Evolutionary conservation across 2,113 vertebrate species (phyloP).

Genomic region (Muntiacus reevesi): DNA sequence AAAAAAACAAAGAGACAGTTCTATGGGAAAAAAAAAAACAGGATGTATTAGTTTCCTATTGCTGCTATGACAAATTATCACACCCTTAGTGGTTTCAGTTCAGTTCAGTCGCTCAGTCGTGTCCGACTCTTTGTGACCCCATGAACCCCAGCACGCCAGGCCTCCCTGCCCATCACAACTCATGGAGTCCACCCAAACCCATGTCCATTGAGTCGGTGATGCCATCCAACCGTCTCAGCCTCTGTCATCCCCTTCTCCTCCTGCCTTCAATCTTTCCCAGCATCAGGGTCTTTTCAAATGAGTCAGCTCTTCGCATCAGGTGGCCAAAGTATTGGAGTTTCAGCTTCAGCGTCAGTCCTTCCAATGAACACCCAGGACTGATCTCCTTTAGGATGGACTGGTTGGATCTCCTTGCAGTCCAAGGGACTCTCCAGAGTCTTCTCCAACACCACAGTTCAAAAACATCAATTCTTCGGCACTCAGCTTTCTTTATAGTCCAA

Average conservation of each 20-base stretch:
- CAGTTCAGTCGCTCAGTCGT: background rate
- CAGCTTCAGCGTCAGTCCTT: background rate
- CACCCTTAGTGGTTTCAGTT: background rate
- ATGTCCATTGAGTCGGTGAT: background rate
- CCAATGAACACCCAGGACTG: background rate
- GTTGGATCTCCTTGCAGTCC: background rate
- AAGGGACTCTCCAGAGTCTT: background rate
- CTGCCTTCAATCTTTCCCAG: background rate
- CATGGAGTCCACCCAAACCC: background rate
- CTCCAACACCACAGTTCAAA: background rate
- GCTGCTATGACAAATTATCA: background rate
- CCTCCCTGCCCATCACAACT: background rate
- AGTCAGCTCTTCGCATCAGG: background rate
- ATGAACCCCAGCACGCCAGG: background rate
- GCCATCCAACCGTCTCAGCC: background rate
- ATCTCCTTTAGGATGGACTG: background rate
- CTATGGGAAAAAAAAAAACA: background rate
- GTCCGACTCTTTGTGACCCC: rapidly evolving
- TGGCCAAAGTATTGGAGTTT: background rate
- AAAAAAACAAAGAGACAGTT: background rate
- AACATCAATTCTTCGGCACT: rapidly evolving
- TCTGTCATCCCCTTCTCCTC: background rate
- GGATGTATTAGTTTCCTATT: background rate
- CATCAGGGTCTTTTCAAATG: background rate
- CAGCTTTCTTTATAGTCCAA: background rate